phyloP scores from a whole-genome alignment of 2,888 invertebrate species.

The Leistus spinibarbis region DNA sequence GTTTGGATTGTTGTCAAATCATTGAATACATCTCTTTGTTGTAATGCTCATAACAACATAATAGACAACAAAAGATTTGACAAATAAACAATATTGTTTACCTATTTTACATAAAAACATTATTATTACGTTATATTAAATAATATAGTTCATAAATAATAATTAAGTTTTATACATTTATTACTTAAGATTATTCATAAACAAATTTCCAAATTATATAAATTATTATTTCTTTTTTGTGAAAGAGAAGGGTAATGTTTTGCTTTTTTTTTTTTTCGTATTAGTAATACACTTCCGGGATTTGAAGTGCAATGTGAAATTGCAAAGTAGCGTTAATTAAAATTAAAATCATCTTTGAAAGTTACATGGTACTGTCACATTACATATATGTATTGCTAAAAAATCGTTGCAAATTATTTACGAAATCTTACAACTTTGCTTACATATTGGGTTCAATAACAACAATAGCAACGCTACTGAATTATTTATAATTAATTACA shows the following conservation, averaged over 20 bases:
- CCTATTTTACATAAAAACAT: neutral
- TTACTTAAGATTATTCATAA: neutral
- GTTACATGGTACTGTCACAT: neutral
- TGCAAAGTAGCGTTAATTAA: neutral
- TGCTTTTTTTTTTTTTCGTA: neutral
- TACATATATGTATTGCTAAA: neutral
- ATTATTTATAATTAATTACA: neutral
- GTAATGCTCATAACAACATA: constrained; percentile 21
- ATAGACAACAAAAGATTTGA: constrained; percentile 6
- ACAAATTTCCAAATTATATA: neutral
- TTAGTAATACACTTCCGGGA: neutral
- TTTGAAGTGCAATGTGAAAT: neutral
- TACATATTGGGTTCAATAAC: neutral
- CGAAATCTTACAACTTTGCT: neutral
- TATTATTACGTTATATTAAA: neutral
- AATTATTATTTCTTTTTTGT: neutral
- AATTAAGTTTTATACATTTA: neutral
- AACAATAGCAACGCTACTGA: neutral
- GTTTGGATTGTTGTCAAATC: constrained; percentile 24
- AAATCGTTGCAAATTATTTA: neutral
- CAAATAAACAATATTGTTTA: neutral
- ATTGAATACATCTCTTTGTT: constrained; percentile 13
- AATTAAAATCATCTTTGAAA: neutral
- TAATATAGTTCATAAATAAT: neutral
- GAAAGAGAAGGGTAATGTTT: neutral